These are phyloP conservation scores for Drosophila sordidula DNA, from an alignment of 2,888 invertebrate species.

Conservation along the genomic window DNA sequence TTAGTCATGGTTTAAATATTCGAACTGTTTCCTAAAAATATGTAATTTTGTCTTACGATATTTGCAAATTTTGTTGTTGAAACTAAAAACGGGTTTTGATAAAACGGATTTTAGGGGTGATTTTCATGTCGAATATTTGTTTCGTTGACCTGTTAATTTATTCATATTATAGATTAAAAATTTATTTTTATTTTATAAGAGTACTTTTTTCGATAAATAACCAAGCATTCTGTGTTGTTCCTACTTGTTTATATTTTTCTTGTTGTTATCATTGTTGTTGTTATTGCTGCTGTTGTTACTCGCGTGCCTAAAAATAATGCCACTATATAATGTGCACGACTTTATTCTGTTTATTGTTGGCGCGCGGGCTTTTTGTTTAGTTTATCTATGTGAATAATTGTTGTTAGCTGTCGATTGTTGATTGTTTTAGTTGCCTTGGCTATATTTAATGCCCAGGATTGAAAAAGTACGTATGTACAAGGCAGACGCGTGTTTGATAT, in stretches of 20 bases:
- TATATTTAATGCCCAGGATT: constrained; percentile 38
- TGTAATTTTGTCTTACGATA: too few relatives aligned
- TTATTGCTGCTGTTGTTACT: constrained; percentile 22
- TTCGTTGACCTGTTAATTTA: background rate
- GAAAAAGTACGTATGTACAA: constrained; percentile 23
- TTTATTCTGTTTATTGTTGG: constrained; percentile 37
- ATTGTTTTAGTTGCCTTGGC: constrained; percentile 15
- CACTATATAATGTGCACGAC: constrained; percentile 24
- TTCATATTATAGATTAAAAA: too few relatives aligned
- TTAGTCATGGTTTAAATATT: too few relatives aligned
- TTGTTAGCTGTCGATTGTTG: constrained; percentile 19
- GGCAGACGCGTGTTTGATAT: constrained; percentile 10
- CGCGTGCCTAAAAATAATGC: constrained; percentile 52
- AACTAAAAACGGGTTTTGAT: too few relatives aligned
- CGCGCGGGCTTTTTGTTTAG: constrained; percentile 26
- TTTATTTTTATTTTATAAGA: too few relatives aligned
- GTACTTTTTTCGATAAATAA: background rate
- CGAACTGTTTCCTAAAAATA: too few relatives aligned
- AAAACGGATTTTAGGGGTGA: too few relatives aligned
- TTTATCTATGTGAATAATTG: constrained; percentile 41
- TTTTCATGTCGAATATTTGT: too few relatives aligned
- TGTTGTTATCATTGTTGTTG: constrained; percentile 7
- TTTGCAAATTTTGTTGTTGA: too few relatives aligned
- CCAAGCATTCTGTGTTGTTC: background rate
- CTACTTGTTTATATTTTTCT: background rate